These are phyloP conservation scores for Alviniconcha strummeri DNA, from an alignment of 2,888 invertebrate species.

Conservation along the genomic window DNA sequence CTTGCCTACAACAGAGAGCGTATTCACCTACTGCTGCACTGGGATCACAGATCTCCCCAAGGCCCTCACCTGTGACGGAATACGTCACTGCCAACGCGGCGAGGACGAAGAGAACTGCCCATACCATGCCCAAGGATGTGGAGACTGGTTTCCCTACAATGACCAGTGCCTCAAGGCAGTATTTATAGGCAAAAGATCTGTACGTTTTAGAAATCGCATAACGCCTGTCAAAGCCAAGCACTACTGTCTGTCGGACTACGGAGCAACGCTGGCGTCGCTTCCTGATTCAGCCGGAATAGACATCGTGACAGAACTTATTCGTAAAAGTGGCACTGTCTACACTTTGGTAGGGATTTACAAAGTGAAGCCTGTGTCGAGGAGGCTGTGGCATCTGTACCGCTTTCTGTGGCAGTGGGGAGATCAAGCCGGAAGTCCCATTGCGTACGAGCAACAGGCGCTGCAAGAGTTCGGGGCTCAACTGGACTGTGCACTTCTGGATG, in stretches of 20 bases:
- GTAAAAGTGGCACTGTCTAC: background rate
- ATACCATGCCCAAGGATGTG: background rate
- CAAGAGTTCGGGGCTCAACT: background rate
- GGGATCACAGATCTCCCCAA: background rate
- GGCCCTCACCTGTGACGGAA: background rate
- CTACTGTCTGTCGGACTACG: background rate
- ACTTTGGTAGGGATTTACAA: background rate
- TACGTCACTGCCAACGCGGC: background rate
- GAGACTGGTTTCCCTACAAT: background rate
- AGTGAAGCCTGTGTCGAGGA: background rate
- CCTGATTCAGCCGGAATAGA: background rate
- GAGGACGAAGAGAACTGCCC: background rate
- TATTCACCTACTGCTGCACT: background rate
- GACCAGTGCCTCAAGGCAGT: background rate
- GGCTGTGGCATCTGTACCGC: background rate
- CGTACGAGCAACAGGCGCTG: background rate
- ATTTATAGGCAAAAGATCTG: background rate
- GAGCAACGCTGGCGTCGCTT: background rate
- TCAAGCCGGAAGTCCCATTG: background rate
- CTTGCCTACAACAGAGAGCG: no score
- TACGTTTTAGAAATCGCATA: background rate
- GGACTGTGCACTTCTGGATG: constrained; percentile 18
- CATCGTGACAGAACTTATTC: background rate
- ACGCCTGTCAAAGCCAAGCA: background rate
- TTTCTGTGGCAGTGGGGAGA: constrained; percentile 1